phyloP scores from a whole-genome alignment of 2,888 invertebrate genomes.

The Pachliopta kotzebuea region DNA sequence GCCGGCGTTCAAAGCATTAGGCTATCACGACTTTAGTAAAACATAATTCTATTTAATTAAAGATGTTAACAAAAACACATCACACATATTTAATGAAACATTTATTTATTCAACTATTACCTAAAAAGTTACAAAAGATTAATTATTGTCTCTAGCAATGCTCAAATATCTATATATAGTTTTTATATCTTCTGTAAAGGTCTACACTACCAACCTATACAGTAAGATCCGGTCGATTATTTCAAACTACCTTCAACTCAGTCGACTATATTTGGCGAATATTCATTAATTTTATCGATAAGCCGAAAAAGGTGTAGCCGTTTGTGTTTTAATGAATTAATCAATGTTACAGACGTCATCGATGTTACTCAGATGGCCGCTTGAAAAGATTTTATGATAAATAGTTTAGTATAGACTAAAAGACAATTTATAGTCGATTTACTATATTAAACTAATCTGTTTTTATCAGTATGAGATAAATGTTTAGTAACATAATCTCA shows the following conservation, averaged over 20 bases:
- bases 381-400: conserved; percentile 22
- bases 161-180: background rate
- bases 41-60: too few relatives aligned
- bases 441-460: background rate
- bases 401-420: conserved; percentile 6
- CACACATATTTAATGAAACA: too few relatives aligned
- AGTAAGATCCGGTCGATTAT: conserved; percentile 15
- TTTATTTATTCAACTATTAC: too few relatives aligned
- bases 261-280: conserved; percentile 20
- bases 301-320: conserved; percentile 7
- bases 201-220: conserved; percentile 18
- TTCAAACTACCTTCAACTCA: conserved; percentile 18
- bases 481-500: too few relatives aligned
- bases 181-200: conserved; percentile 12
- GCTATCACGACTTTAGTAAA: too few relatives aligned
- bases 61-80: too few relatives aligned
- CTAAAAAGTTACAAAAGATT: background rate
- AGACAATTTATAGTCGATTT: too few relatives aligned
- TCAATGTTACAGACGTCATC: conserved; percentile 20
- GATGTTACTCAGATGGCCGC: conserved; percentile 3
- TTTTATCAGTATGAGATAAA: background rate
- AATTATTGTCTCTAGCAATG: conserved; percentile 3
- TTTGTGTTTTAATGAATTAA: conserved; percentile 27
- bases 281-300: conserved; percentile 29
- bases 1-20: too few relatives aligned